These are phyloP conservation scores for Beaufortia kweichowensis DNA, from an alignment of 2,113 vertebrate genomes.

Conservation along the genomic window DNA sequence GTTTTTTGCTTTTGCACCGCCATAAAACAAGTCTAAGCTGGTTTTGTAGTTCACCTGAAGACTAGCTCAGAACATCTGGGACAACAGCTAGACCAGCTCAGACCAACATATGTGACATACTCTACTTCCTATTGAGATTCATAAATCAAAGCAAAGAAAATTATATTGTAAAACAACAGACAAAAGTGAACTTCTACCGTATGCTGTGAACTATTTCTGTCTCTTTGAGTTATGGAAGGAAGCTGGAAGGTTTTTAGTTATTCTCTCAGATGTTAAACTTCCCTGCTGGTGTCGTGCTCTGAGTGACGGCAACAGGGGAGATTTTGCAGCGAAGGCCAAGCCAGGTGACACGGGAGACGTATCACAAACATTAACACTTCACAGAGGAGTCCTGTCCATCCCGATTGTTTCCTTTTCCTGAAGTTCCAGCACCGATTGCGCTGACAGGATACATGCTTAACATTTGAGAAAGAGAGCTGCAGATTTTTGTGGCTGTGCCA, in stretches of 20 bases:
- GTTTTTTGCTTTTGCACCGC: too few relatives aligned
- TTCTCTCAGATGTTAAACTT: constrained; percentile 5
- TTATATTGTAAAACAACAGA: constrained; percentile 24
- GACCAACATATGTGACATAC: too few relatives aligned
- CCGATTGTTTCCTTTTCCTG: constrained; percentile 48
- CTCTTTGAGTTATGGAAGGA: constrained; percentile 27
- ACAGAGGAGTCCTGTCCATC: constrained; percentile 9
- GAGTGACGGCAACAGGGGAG: neutral
- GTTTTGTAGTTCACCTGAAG: too few relatives aligned
- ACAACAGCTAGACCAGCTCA: too few relatives aligned
- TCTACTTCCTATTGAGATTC: too few relatives aligned
- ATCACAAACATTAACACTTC: constrained; percentile 25
- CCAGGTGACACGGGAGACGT: constrained; percentile 29
- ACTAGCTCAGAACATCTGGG: too few relatives aligned
- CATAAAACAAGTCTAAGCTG: too few relatives aligned
- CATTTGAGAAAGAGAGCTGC: constrained; percentile 43
- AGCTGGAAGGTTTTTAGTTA: neutral
- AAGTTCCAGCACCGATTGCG: constrained; percentile 27
- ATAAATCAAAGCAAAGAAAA: constrained; percentile 28
- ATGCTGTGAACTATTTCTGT: neutral
- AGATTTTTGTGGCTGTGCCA: constrained; percentile 50
- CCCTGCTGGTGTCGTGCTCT: constrained; percentile 30
- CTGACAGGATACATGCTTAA: constrained; percentile 53
- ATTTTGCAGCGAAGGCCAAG: constrained; percentile 19
- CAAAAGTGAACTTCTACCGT: neutral